Evolutionary conservation across 2,888 invertebrate species (phyloP).

Genomic region (Isotomurus palustris): DNA sequence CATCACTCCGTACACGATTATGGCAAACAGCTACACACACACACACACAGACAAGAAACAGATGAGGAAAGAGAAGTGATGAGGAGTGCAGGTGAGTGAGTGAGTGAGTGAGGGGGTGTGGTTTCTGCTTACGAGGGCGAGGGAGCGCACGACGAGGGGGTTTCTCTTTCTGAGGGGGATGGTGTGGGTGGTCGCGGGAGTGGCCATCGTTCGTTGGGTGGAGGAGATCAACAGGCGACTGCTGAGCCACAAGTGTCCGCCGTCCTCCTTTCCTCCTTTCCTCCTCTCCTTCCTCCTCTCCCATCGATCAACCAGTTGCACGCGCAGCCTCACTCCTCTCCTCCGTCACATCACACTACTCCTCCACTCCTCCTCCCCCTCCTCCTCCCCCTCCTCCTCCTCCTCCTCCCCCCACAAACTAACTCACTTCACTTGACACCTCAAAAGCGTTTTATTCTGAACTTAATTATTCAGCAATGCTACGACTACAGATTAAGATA

Average conservation of each 20-base stretch:
- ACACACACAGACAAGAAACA: neutral
- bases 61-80: neutral
- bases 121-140: constrained; percentile 24
- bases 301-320: neutral
- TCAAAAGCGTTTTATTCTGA: too few species aligned
- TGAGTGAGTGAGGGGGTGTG: neutral
- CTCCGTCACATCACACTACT: neutral
- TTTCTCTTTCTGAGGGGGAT: constrained; percentile 17
- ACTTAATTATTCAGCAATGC: too few species aligned
- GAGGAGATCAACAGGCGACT: neutral
- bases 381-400: neutral
- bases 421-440: too few species aligned
- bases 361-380: neutral
- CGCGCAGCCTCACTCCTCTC: neutral
- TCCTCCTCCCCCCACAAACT: too few species aligned
- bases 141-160: constrained; percentile 24
- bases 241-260: neutral
- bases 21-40: constrained; percentile 24
- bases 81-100: neutral
- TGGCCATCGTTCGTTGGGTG: neutral
- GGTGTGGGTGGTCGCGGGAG: neutral
- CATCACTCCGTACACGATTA: constrained; percentile 33
- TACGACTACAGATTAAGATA: too few species aligned
- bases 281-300: neutral
- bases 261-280: neutral